Conservation (phyloP, 1,140 invertebrate genomes). For the Apis mellifera region Amel_HAv3.1 CM009942.2:9557501-9558000, state of each 20-base stretch:
- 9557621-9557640: too few species aligned
- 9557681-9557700: constrained; percentile 35
- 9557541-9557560: constrained; percentile 1
- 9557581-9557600: constrained; percentile 3
- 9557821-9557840: constrained; percentile 69
- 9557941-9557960: constrained; percentile 21
- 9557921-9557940: constrained; percentile 7
- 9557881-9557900: constrained; percentile 53
- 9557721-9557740: background rate
- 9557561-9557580: background rate
- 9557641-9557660: background rate
- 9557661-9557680: background rate
- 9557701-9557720: constrained; percentile 13
- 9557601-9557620: background rate
- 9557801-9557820: constrained; percentile 60
- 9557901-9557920: constrained; percentile 35
- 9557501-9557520: background rate
- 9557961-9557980: constrained; percentile 25
- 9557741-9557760: constrained; percentile 42
- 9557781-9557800: constrained; percentile 63
- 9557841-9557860: constrained; percentile 65
- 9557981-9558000: too few species aligned
- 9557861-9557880: constrained; percentile 56
- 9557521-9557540: background rate
- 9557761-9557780: constrained; percentile 61